Percentiles rank a stretch among this genome's conserved stretches.
Conservation (phyloP, 2,113 vertebrate genomes). For the Zosterops pallidus region DNA sequence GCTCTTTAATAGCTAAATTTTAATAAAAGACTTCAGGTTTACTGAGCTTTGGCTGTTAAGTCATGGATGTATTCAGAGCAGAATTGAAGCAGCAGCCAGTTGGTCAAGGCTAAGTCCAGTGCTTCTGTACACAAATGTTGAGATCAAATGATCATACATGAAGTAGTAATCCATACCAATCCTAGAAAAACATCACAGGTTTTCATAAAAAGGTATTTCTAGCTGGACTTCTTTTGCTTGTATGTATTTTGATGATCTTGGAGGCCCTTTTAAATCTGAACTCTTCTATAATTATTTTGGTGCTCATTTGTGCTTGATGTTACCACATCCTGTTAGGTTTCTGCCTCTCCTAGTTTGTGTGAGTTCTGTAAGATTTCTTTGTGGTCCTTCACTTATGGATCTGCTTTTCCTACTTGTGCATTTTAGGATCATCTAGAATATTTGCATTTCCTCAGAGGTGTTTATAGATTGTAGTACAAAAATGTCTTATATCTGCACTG, state of each 20-base stretch:
- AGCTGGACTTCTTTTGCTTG: not conserved
- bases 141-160: not conserved
- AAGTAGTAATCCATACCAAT: not conserved
- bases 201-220: not conserved
- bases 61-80: not conserved
- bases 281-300: not conserved
- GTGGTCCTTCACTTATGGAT: not conserved
- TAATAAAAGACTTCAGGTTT: not conserved
- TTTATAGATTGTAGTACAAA: not conserved
- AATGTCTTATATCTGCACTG: not conserved
- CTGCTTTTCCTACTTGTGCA: not conserved
- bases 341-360: not conserved
- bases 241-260: not conserved
- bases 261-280: not conserved
- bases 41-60: not conserved
- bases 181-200: not conserved
- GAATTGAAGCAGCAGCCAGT: not conserved
- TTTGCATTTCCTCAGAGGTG: not conserved
- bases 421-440: not conserved
- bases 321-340: not conserved
- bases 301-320: not conserved
- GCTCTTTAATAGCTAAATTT: not conserved
- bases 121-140: not conserved
- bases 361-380: not conserved
- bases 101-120: not conserved